Evolutionary conservation across 2,888 invertebrate genomes (phyloP), one percentile per base, ranked within the genome.

Genomic region (Heteromurus nitidus): DNA sequence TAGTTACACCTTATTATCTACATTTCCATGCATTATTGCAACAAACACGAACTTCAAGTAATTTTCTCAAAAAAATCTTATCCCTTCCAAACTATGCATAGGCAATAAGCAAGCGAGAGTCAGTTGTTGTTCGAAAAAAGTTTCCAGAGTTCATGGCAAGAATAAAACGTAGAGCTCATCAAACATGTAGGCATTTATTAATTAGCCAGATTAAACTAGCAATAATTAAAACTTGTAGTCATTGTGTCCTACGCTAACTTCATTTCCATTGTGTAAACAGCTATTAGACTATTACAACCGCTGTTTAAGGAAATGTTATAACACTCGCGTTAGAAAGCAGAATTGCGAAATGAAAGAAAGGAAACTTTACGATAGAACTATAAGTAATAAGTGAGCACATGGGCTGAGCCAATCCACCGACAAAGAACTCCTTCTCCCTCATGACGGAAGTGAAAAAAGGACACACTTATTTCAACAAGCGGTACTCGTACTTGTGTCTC

Each of bases 181-280:
- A 47, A 5, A 47, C 69, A 55, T 69, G 69, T 9, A 55, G 53
- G 69, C 69, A 69, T 69, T 69, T 69, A 69, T 69, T 69, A 69
- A 69, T 69, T 69, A 55, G 36, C 50, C 36, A 36, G 69, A 55
- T 31, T 69, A 55, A 28, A 69, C 3, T 16, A 55, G 44, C 44
- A 65, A 42, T 47, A 18, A 69, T 36, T 69, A 31, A 53, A 69
- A 30, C 36, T 22, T 7, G 36, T 55, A 22, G 30, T 36, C 20
- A 1, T 22, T 22, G 44, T 58, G 3, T 22, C 16, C 60, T n/a
- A 13, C 28, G 31, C 18, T 60, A 60, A 60, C 60, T 60, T 60
- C 13, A 28, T 28, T 58, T 11, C n/a, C 28, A 60, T 60, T 30
- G 30, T 60, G n/a, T 30, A 3, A 16, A 18, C 60, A 60, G 30